A percentile compares a stretch with the other conserved stretches of the same genome.
Evolutionary conservation across 2,888 invertebrate species (phyloP).

Genomic region (Tyria jacobaeae): DNA sequence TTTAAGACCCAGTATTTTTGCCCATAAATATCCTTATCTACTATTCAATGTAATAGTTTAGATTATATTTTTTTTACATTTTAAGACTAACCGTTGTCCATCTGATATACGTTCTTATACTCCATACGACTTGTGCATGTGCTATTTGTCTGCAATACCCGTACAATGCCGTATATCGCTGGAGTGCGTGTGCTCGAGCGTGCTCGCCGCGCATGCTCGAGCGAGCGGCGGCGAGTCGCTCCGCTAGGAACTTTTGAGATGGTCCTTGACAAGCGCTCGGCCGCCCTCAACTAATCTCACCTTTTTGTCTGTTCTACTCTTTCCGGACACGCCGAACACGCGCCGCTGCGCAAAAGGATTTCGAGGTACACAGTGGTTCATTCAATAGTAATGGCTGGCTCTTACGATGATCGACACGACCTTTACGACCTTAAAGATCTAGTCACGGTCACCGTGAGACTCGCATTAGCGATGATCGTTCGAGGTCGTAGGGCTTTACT

Average conservation of each 20-base stretch:
- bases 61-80: conserved; percentile 66
- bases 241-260: conserved; percentile 96
- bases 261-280: conserved; percentile 91
- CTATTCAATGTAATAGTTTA: conserved; percentile 83
- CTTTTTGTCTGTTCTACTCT: conserved; percentile 90
- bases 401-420: conserved; percentile 80
- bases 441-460: conserved; percentile 75
- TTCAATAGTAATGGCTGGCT: conserved; percentile 84
- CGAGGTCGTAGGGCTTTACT: conserved; percentile 87
- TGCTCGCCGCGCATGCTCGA: conserved; percentile 33
- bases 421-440: conserved; percentile 71
- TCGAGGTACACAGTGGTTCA: conserved; percentile 91
- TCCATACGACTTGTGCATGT: conserved; percentile 75
- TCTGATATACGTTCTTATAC: conserved; percentile 65
- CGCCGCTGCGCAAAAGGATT: conserved; percentile 92
- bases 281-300: conserved; percentile 88
- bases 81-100: conserved; percentile 75
- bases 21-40: conserved; percentile 72
- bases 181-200: conserved; percentile 49
- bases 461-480: conserved; percentile 81
- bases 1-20: conserved; percentile 67
- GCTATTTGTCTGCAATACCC: conserved; percentile 74
- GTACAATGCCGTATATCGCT: conserved; percentile 44
- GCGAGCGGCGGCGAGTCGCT: conserved; percentile 47
- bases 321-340: conserved; percentile 89